phyloP scores from a whole-genome alignment of 2,113 vertebrate species.

The Hiodon tergisus region DNA sequence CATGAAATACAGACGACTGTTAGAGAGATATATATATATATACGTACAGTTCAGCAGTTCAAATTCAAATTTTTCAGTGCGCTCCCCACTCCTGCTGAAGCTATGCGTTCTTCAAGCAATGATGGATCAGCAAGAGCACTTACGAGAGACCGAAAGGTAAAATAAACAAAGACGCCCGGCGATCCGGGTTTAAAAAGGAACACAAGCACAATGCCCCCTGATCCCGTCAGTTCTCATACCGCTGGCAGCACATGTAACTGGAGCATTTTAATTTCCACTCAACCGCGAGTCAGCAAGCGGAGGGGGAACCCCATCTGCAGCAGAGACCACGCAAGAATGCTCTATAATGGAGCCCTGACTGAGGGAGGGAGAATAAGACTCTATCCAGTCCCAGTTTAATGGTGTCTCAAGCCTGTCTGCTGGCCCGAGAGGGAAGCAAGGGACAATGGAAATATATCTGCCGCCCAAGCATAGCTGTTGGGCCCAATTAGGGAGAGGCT shows the following conservation, averaged over 20 bases:
- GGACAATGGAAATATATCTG: no score
- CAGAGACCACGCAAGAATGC: neutral
- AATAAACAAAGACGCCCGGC: neutral
- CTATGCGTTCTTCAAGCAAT: neutral
- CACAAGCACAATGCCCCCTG: neutral
- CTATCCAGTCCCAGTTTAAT: no score
- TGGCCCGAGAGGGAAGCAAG: no score
- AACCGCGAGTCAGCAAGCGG: neutral
- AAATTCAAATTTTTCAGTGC: neutral
- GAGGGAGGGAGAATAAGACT: neutral
- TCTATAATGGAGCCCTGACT: neutral
- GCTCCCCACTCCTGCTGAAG: neutral
- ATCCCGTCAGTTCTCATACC: no score
- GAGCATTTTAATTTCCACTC: slow-evolving; percentile 2
- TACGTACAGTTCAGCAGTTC: neutral
- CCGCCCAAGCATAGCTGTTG: no score
- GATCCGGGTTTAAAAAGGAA: neutral
- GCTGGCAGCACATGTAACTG: neutral
- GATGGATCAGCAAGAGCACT: neutral
- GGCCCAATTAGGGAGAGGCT: no score
- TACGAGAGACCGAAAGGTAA: neutral
- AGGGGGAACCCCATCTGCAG: neutral
- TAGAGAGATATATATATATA: neutral
- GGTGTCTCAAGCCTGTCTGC: no score
- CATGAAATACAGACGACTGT: neutral